These are phyloP conservation scores for Arvicanthis niloticus DNA, from an alignment of 2,113 vertebrate species.

Conservation along the genomic window DNA sequence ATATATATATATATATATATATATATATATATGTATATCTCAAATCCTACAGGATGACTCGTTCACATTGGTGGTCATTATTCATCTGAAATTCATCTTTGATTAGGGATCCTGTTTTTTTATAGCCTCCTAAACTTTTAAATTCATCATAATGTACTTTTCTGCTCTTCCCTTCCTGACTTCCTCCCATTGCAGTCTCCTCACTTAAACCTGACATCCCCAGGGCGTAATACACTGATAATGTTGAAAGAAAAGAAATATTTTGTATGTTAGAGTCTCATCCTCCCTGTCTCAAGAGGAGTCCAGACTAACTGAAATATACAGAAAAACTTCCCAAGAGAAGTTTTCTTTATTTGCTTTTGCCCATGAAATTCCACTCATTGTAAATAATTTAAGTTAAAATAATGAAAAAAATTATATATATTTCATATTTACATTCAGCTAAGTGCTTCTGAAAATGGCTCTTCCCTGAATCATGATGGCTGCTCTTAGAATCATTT, in stretches of 20 bases:
- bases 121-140: background rate
- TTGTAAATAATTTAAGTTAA: constrained; percentile 8
- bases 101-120: background rate
- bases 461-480: background rate
- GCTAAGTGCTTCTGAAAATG: constrained; percentile 15
- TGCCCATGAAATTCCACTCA: background rate
- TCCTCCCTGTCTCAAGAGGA: background rate
- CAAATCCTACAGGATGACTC: background rate
- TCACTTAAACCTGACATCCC: background rate
- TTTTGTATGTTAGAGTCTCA: background rate
- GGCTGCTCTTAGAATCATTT: constrained; percentile 37
- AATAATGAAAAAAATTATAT: constrained; percentile 4
- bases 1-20: no score
- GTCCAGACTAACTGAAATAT: constrained; percentile 17
- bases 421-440: background rate
- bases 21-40: background rate
- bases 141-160: background rate
- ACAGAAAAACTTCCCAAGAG: background rate
- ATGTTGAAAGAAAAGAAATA: constrained; percentile 29
- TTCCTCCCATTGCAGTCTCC: background rate
- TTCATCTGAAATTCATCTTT: constrained; percentile 32
- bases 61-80: background rate
- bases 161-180: background rate
- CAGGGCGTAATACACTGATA: background rate
- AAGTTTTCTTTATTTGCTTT: constrained; percentile 6